These are phyloP conservation scores for Piaya cayana DNA, from an alignment of 2,113 vertebrate genomes.

Conservation along the genomic window DNA sequence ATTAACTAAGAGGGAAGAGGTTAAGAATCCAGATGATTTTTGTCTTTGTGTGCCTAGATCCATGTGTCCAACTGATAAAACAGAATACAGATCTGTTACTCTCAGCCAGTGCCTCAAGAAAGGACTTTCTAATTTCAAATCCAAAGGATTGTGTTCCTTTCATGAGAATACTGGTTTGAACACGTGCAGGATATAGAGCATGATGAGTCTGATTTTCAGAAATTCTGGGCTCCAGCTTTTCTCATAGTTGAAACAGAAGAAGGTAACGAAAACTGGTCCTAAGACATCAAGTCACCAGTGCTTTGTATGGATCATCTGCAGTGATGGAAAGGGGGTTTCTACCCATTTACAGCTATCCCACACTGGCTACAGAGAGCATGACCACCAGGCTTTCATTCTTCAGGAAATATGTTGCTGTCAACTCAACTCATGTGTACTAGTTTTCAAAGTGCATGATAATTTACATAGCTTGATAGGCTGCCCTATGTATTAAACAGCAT, in stretches of 20 bases:
- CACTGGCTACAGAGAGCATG: background rate
- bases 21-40: background rate
- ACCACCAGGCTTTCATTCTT: background rate
- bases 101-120: background rate
- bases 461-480: background rate
- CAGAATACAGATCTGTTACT: background rate
- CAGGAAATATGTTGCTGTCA: background rate
- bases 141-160: background rate
- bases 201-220: background rate
- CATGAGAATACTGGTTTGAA: background rate
- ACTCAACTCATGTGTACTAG: background rate
- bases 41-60: background rate
- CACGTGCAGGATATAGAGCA: background rate
- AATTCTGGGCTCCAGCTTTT: background rate
- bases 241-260: background rate
- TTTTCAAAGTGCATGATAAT: background rate
- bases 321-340: background rate
- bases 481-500: background rate
- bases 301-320: background rate
- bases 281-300: background rate
- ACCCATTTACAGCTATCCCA: background rate
- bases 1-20: background rate
- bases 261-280: background rate
- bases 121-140: background rate
- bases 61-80: background rate